Percentiles rank a stretch among this genome's conserved stretches.
Evolutionary conservation across 2,888 invertebrate species (phyloP).

Genomic region (Dynastes hyllus): DNA sequence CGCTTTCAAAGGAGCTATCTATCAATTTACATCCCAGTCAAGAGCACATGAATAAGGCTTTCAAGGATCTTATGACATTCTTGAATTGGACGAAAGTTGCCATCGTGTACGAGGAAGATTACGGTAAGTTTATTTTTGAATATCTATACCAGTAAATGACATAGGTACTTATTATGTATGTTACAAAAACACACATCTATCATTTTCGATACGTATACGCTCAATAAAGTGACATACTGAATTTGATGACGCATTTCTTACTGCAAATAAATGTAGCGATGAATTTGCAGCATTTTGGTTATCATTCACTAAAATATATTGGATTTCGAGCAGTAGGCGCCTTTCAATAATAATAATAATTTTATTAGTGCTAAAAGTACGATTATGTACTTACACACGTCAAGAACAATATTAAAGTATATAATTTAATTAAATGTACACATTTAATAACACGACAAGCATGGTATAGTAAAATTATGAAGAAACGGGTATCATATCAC

Average conservation of each 20-base stretch:
- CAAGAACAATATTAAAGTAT: no score
- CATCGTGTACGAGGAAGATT: constrained; percentile 86
- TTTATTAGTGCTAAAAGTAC: no score
- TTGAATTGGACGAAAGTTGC: constrained; percentile 88
- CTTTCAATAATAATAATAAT: neutral
- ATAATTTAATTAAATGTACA: no score
- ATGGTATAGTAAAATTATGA: no score
- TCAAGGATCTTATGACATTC: constrained; percentile 88
- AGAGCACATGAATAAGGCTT: constrained; percentile 85
- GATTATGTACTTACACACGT: no score
- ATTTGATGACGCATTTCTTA: neutral
- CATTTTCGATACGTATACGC: constrained; percentile 24
- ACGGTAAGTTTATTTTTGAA: constrained; percentile 75
- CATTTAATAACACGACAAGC: no score
- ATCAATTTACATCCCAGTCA: constrained; percentile 93
- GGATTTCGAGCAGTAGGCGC: neutral
- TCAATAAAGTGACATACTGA: constrained; percentile 27
- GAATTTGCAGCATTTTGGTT: neutral
- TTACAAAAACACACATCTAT: constrained; percentile 6
- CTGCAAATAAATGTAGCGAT: neutral
- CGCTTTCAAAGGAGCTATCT: constrained; percentile 81
- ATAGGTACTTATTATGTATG: neutral
- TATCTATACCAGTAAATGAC: constrained; percentile 1
- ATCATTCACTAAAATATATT: neutral
- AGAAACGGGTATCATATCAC: neutral